A percentile compares a stretch with the other conserved stretches of the same genome.
Evolutionary conservation across 2,113 vertebrate species (phyloP).

Genomic region (Lanius ludovicianus): DNA sequence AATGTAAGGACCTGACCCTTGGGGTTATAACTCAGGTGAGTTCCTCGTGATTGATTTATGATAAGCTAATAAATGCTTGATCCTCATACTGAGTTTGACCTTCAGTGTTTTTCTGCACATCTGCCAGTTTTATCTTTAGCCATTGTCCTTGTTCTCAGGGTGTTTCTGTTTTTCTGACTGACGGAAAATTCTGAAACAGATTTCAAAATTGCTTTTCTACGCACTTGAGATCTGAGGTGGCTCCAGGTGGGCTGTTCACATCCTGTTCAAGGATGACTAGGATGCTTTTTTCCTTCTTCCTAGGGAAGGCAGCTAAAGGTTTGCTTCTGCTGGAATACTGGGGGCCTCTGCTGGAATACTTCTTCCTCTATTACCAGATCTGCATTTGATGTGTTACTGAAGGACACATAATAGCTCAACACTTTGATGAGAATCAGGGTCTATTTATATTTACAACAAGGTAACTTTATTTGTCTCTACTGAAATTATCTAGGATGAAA

Average conservation of each 20-base stretch:
- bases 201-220: neutral
- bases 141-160: neutral
- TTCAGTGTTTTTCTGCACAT: neutral
- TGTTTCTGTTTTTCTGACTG: neutral
- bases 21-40: neutral
- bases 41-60: neutral
- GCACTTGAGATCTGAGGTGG: neutral
- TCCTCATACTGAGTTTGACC: neutral
- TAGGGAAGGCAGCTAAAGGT: neutral
- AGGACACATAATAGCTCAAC: neutral
- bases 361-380: neutral
- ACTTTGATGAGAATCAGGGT: neutral
- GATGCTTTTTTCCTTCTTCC: neutral
- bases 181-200: neutral
- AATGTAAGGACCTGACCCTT: neutral
- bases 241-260: neutral
- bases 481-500: neutral
- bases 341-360: neutral
- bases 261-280: neutral
- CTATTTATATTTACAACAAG: neutral
- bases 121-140: neutral
- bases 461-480: neutral
- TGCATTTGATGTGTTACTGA: neutral
- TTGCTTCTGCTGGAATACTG: neutral
- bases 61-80: neutral